Base-by-base conservation (phyloP, 64 coral and sea anemone genomes). In the Montipora capricornis region DNA sequence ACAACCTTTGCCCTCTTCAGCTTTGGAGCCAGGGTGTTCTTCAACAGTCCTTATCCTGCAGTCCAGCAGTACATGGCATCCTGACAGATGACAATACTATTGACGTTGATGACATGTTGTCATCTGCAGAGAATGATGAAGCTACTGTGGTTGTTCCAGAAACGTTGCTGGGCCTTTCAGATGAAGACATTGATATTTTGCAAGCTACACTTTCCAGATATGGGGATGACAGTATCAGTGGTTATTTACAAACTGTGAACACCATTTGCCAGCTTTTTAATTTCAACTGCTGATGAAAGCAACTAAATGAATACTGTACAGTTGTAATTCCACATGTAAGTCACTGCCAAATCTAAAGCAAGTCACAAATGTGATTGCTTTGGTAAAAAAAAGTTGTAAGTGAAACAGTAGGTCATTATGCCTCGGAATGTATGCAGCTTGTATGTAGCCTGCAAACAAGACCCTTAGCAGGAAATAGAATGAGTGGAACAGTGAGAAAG, bases 381-480 rank as follows among this genome's bases (percentile, higher is more conserved):
- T 37, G 29, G 29, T 37, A 37, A 37, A 37, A 37, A 37, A 37
- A 37, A 37, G 29, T 69, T 69, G 4, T 69, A 69, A 15, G 67
- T 69, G 67, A 69, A 69, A 69, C 67, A 69, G 67, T 69, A 69
- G 67, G 67, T 69, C 67, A 69, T 69, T 69, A 69, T 69, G 67
- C 67, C 67, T 69, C 67, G n/a, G 67, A 69, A 69, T 69, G 67
- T 69, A 69, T 69, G 67, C 67, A 69, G 67, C 67, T 69, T 69
- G 67, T 69, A 69, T 69, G 67, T 69, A 69, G 19, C 66, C 66
- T 69, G 66, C 26, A 1, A 55, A 55, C 67, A 69, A 20, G 67
- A 15, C 67, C 67, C 67, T 69, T 69, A 20, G 67, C 16, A 15
- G 67, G 67, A 69, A 69, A 69, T 69, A 69, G 67, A 69, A 69